Base-by-base conservation (phyloP, 2,888 invertebrate genomes). In the Crematogaster levior region DNA sequence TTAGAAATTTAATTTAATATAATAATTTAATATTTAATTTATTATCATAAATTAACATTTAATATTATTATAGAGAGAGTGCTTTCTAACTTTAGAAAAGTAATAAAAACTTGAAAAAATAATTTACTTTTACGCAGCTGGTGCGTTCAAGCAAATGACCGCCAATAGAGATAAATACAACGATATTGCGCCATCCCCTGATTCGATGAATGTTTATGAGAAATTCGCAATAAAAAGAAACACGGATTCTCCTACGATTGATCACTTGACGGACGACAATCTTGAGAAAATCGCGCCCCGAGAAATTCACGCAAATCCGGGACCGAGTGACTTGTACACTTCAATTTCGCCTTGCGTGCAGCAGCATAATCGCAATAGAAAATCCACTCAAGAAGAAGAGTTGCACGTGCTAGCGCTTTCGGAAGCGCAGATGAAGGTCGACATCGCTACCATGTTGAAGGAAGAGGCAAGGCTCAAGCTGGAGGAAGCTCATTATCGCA, bases 401-500 rank as follows among this genome's bases (percentile, higher is more conserved):
- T 24, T 92, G 27, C 87, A 91, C 51, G 83, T 87, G 15, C 86
- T 89, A n/a, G 88, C 91, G 15, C 87, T 92, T 12, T 92, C 92
- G 5, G 92, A 92, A 48, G 92, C 91, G 18, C 91, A 90, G 68
- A 87, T 92, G 77, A 92, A 90, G 65, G 89, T 92, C 10, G 92
- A 92, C 21, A 89, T 90, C 12, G 92, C 92, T 0, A 90, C 89
- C 0, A 88, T 91, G 85, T 80, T 91, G 43, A 92, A 92, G 66
- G 92, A 92, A 46, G 92, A 92, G 72, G 92, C 92, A 3, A 90
- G 87, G 61, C 87, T 92, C 34, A 92, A 91, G 72, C 85, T 92
- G 24, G 92, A 92, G 46, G 92, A 92, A 56, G 92, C 92, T 21
- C 90, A 91, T 61, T 92, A 91, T 84, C 90, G 90, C 18, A 92